phyloP scores from a whole-genome alignment of 2,797 vertebrate species.

The Siniperca obscura region DNA sequence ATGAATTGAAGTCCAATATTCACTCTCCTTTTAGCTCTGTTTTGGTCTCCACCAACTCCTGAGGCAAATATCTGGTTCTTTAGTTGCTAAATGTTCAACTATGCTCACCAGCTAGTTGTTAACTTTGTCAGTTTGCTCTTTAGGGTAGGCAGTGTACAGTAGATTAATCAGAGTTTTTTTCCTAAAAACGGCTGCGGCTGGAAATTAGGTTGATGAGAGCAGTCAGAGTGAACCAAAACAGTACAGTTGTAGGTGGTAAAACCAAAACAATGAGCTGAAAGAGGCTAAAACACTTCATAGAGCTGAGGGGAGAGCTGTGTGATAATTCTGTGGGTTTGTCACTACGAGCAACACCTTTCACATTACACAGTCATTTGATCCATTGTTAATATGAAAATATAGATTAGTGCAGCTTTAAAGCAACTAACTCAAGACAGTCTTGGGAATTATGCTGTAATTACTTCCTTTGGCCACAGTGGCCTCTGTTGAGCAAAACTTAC shows the following conservation, averaged over 20 bases:
- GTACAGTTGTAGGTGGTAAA: neutral
- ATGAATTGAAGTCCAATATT: neutral
- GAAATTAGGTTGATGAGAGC: neutral
- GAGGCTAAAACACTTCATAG: neutral
- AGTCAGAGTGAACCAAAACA: neutral
- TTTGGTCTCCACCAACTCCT: neutral
- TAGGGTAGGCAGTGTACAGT: neutral
- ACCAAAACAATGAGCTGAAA: neutral
- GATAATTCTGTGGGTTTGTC: neutral
- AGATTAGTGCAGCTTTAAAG: neutral
- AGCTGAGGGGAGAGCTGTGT: neutral
- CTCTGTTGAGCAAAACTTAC: neutral
- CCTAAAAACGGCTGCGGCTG: neutral
- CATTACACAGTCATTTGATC: neutral
- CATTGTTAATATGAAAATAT: neutral
- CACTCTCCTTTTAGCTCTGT: too few relatives aligned
- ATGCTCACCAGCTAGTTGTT: neutral
- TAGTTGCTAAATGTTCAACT: neutral
- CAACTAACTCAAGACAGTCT: neutral
- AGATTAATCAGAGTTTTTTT: neutral
- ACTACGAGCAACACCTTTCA: too few relatives aligned
- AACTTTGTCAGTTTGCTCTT: neutral
- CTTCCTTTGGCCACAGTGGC: neutral
- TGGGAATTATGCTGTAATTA: neutral
- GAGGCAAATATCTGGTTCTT: neutral